Conservation (phyloP, 2,888 invertebrate genomes). For the Agapetus fuscipes region DNA sequence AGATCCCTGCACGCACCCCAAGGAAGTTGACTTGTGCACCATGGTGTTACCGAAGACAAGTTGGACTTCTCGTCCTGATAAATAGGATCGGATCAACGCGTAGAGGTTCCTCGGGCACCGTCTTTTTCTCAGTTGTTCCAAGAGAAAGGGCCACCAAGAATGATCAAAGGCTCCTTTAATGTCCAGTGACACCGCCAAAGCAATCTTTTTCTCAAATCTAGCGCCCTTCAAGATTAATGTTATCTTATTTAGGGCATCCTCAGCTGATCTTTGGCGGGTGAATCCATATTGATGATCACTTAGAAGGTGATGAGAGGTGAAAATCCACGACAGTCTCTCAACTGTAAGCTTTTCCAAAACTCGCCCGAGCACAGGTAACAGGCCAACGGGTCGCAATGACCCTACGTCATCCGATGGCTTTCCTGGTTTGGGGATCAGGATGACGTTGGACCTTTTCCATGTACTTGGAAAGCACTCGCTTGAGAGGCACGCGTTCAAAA, state of each 20-base stretch:
- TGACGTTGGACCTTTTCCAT: neutral
- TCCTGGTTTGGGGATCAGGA: constrained; percentile 1
- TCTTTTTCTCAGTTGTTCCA: constrained; percentile 4
- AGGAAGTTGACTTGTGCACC: neutral
- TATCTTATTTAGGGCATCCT: neutral
- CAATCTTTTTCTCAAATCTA: neutral
- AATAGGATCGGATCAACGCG: neutral
- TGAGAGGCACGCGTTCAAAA: neutral
- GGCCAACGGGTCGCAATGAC: neutral
- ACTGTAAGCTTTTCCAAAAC: neutral
- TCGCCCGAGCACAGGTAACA: neutral
- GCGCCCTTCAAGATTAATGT: neutral
- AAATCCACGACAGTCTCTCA: neutral
- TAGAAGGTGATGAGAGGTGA: neutral
- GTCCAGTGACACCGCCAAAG: neutral
- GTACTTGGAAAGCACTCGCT: neutral
- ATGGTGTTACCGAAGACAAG: neutral
- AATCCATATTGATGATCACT: constrained; percentile 1
- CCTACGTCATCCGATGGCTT: neutral
- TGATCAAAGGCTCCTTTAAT: constrained; percentile 21
- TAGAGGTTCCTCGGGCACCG: constrained; percentile 9
- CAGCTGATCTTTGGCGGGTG: neutral
- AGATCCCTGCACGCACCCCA: neutral
- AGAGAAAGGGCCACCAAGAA: constrained; percentile 20
- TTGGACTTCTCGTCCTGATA: neutral